Percentiles rank a stretch among this genome's conserved stretches.
phyloP scores from a whole-genome alignment of 2,113 vertebrate species.

The Malurus melanocephalus region DNA sequence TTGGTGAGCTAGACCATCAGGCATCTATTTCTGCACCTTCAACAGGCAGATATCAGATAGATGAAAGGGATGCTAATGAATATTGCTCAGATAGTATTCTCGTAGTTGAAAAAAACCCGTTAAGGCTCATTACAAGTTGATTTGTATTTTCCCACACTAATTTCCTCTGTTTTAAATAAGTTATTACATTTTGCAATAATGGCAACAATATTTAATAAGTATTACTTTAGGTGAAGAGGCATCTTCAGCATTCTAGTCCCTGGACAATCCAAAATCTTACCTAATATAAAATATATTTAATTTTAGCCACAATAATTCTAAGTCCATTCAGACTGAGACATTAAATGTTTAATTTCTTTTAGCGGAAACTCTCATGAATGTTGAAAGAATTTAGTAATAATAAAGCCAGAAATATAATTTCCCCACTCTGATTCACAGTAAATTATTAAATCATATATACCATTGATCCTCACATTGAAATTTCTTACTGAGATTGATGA shows the following conservation, averaged over 20 bases:
- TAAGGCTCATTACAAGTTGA: not conserved
- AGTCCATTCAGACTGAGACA: not conserved
- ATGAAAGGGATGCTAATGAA: constrained; percentile 7
- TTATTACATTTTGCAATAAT: not conserved
- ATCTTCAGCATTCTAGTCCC: not conserved
- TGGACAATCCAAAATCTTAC: not conserved
- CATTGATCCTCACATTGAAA: not conserved
- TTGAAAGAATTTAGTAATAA: not conserved
- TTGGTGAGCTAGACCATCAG: not conserved
- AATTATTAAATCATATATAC: not conserved
- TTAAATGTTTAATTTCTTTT: not conserved
- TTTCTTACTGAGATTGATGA: not conserved
- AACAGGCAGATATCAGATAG: not conserved
- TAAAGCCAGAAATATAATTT: not conserved
- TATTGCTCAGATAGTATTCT: not conserved
- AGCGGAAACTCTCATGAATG: not conserved
- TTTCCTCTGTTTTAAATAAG: not conserved
- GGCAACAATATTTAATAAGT: not conserved
- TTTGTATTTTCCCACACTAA: not conserved
- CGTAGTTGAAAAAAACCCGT: not conserved
- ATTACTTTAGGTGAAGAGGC: not conserved
- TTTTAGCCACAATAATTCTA: not conserved
- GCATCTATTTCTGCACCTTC: not conserved
- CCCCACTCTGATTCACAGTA: not conserved
- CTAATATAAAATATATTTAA: not conserved